A percentile compares a stretch with the other conserved stretches of the same genome.
phyloP scores from a whole-genome alignment of 2,888 invertebrate genomes.

The Hypselothyrea guttata region DNA sequence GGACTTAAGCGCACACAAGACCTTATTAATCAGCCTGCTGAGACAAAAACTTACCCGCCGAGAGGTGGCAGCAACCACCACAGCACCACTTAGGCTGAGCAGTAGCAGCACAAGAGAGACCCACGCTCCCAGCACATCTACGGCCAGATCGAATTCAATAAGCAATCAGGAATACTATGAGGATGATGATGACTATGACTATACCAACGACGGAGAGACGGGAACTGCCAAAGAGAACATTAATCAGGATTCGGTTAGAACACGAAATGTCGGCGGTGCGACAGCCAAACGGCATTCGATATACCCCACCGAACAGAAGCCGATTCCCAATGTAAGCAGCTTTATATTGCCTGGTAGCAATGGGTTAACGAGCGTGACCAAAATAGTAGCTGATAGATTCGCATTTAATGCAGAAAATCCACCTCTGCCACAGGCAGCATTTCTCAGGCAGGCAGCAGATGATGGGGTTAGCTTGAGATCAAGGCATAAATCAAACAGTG shows the following conservation, averaged over 20 bases:
- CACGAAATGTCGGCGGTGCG: slow-evolving; percentile 11
- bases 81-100: neutral
- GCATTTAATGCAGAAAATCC: slow-evolving; percentile 26
- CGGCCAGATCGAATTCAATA: slow-evolving; percentile 8
- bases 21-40: slow-evolving; percentile 36
- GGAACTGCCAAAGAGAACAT: slow-evolving; percentile 32
- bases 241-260: slow-evolving; percentile 37
- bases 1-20: slow-evolving; percentile 34
- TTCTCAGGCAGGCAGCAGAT: slow-evolving; percentile 26
- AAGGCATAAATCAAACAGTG: slow-evolving; percentile 29
- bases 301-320: slow-evolving; percentile 20
- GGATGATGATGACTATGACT: slow-evolving; percentile 40
- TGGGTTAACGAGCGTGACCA: slow-evolving; percentile 53
- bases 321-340: slow-evolving; percentile 26
- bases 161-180: slow-evolving; percentile 27
- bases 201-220: slow-evolving; percentile 30
- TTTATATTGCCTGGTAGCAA: slow-evolving; percentile 30
- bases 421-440: slow-evolving; percentile 15
- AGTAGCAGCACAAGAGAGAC: slow-evolving; percentile 10
- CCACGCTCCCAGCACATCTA: slow-evolving; percentile 13
- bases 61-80: neutral
- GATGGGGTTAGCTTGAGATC: slow-evolving; percentile 26
- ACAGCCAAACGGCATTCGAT: slow-evolving; percentile 43
- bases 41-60: slow-evolving; percentile 34
- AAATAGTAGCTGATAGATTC: slow-evolving; percentile 15